Base-by-base conservation (phyloP, 2,888 invertebrate species). In the Trissolcus japonicus region DNA sequence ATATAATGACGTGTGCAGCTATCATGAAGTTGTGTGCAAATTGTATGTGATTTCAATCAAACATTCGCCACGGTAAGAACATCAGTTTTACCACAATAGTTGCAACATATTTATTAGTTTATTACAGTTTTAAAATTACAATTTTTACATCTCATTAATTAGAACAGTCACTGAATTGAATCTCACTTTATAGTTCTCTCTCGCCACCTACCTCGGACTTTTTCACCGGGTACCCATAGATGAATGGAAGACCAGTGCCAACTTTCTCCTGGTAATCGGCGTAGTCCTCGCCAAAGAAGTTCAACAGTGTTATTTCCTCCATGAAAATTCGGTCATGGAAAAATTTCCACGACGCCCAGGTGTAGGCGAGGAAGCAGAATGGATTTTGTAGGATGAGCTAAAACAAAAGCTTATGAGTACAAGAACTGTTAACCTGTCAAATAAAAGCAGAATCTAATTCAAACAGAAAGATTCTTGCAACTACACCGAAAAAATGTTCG, bases 231-330 rank as follows among this genome's bases (percentile, higher is more conserved):
- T 93, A 95, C 0, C 98, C 98, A 78, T 91, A 89, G 72, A 98
- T 96, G 85, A 96, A 95, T 0, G 98, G 98, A 80, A 98, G 90
- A 0, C 98, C 98, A 1, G 96, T 95, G 7, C 93, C 91, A 3
- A 98, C 98, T 81, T 90, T 90, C 79, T 93, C 91, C 89, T 98
- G 97, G 89, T 99, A 99, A 74, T 94, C 91, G 50, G 93, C 89
- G 88, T 99, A 99, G 65, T 95, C 93, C 76, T 93, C 92, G 0
- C 97, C 97, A 89, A 99, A 99, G 91, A 99, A 99, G 81, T 94
- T 93, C 6, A 98, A 89, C 66, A 99, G 90, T 4, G 95, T 95
- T 63, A 94, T 92, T 90, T 99, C 99, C 90, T 99, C 99, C 11
- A 95, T 93, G 73, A 91, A 92, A 46, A 99, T 94, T 63, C 99